Percentiles rank a stretch among this genome's conserved stretches.
These are phyloP conservation scores for Eurosta solidaginis DNA, from an alignment of 1,140 invertebrate genomes.

Conservation along the genomic window DNA sequence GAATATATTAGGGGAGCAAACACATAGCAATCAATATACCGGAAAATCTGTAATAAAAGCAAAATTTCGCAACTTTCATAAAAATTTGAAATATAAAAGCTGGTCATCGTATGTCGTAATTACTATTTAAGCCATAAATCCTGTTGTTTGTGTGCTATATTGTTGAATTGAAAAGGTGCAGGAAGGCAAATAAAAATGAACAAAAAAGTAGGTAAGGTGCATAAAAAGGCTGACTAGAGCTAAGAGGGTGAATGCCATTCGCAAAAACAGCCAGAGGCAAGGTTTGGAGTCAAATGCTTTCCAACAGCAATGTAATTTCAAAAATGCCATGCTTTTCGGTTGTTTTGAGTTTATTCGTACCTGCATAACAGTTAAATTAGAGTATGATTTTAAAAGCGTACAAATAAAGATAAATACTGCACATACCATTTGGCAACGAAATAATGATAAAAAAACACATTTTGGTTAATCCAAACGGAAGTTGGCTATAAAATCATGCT, in stretches of 20 bases:
- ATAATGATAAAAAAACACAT: neutral
- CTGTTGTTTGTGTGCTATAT: neutral
- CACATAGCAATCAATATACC: conserved; percentile 17
- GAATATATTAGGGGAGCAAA: neutral
- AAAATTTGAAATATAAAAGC: neutral
- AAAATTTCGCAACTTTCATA: neutral
- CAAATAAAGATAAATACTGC: neutral
- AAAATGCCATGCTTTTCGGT: too few species aligned
- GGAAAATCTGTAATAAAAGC: conserved; percentile 13
- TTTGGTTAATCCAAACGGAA: neutral
- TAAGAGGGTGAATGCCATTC: neutral
- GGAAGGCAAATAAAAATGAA: neutral
- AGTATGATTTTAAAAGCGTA: neutral
- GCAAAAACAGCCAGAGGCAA: too few species aligned
- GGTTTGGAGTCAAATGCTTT: too few species aligned
- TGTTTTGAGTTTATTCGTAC: too few species aligned
- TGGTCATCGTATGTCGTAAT: neutral
- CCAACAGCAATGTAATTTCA: too few species aligned
- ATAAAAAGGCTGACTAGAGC: neutral
- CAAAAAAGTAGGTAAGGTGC: neutral
- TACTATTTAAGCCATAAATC: conserved; percentile 6
- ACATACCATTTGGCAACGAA: neutral
- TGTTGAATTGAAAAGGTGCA: neutral
- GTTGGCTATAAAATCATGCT: neutral
- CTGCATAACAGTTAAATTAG: too few species aligned